These are phyloP conservation scores for Rhorus exstirpatorius DNA, from an alignment of 2,888 invertebrate species.

Conservation along the genomic window DNA sequence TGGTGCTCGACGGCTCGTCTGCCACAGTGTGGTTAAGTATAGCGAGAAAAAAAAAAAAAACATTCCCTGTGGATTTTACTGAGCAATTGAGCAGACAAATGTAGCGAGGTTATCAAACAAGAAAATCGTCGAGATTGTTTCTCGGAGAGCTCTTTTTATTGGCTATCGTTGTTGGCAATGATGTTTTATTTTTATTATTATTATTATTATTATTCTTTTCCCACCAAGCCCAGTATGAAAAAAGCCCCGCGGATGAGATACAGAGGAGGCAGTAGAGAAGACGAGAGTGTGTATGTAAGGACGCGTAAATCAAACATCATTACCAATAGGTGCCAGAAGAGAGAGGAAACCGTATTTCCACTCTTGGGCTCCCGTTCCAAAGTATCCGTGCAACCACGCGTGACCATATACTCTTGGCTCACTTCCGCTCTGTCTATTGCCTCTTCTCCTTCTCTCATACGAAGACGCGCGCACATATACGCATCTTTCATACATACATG, in stretches of 20 bases:
- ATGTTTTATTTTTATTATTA: too few relatives aligned
- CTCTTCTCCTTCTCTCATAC: slow-evolving; percentile 42
- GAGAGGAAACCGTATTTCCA: slow-evolving; percentile 73
- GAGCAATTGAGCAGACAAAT: slow-evolving; percentile 56
- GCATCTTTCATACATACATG: background rate
- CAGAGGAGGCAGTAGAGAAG: slow-evolving; percentile 29
- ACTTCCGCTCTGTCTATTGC: slow-evolving; percentile 77
- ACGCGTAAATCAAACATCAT: slow-evolving; percentile 80
- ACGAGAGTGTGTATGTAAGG: slow-evolving; percentile 55
- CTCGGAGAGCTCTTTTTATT: slow-evolving; percentile 15
- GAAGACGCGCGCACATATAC: background rate
- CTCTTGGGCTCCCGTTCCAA: slow-evolving; percentile 77
- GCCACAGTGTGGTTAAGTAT: slow-evolving; percentile 20
- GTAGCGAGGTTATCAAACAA: slow-evolving; percentile 51
- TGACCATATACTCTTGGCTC: slow-evolving; percentile 81
- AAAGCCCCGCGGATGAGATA: background rate
- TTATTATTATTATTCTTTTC: too few relatives aligned
- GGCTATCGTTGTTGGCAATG: background rate
- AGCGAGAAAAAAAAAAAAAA: background rate
- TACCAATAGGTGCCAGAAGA: slow-evolving; percentile 72
- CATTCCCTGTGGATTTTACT: slow-evolving; percentile 17
- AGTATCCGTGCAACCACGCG: slow-evolving; percentile 81
- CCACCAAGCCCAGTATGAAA: too few relatives aligned
- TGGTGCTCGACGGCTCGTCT: slow-evolving; percentile 51
- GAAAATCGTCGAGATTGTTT: slow-evolving; percentile 27